Percentiles rank a stretch among this genome's conserved stretches.
Conservation (phyloP, 2,113 vertebrate genomes). For the Dendropsophus ebraccatus region DNA sequence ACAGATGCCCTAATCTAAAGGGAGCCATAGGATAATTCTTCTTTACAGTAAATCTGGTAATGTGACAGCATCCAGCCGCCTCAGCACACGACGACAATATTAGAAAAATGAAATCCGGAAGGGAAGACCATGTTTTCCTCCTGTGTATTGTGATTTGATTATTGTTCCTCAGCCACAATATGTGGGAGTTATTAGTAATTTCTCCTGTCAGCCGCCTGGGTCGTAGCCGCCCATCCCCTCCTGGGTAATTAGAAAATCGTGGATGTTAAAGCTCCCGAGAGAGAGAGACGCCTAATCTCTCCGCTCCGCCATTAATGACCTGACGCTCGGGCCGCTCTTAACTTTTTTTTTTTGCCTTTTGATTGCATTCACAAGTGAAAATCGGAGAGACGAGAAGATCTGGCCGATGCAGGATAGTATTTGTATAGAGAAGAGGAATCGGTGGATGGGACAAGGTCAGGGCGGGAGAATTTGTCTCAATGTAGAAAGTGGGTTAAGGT, state of each 20-base stretch:
- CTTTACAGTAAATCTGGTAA: neutral
- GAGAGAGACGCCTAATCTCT: conserved; percentile 21
- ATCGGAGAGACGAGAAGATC: too few relatives aligned
- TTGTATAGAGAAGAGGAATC: too few relatives aligned
- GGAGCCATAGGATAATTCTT: neutral
- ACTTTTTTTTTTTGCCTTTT: too few relatives aligned
- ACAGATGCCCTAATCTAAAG: neutral
- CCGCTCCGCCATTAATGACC: too few relatives aligned
- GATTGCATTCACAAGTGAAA: too few relatives aligned
- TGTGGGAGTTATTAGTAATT: conserved; percentile 29
- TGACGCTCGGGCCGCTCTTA: too few relatives aligned
- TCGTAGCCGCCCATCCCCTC: conserved; percentile 19
- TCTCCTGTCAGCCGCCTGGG: conserved; percentile 11
- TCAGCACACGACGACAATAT: neutral
- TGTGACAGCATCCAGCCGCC: neutral
- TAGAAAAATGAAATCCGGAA: neutral
- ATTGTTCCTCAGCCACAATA: conserved; percentile 10
- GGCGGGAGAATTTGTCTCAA: too few relatives aligned
- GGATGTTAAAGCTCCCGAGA: conserved; percentile 49
- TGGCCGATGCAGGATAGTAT: too few relatives aligned
- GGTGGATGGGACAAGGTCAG: too few relatives aligned
- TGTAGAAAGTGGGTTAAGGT: too few relatives aligned
- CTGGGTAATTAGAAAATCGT: conserved; percentile 45
- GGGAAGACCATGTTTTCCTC: neutral
- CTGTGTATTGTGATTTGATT: conserved; percentile 24